Evolutionary conservation across 2,888 invertebrate genomes (phyloP).

Genomic region (Latrodectus hesperus): DNA sequence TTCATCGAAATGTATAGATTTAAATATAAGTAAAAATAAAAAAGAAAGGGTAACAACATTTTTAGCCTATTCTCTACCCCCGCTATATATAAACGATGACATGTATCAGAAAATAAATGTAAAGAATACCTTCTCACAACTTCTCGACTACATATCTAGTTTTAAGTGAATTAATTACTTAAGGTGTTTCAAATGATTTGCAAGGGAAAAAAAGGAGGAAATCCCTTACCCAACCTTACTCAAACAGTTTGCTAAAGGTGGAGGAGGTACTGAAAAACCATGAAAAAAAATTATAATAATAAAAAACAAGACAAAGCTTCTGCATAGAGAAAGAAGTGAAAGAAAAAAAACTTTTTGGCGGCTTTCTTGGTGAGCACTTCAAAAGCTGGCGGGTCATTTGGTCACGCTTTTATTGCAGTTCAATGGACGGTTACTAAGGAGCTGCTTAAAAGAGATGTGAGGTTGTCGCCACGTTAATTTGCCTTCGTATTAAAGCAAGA

Average conservation of each 20-base stretch:
- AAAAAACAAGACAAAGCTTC: not conserved
- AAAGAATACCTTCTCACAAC: too few relatives aligned
- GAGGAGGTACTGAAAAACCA: not conserved
- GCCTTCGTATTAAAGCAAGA: slow-evolving; percentile 25
- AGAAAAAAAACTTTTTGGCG: slow-evolving; percentile 4
- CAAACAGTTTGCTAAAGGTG: slow-evolving; percentile 69
- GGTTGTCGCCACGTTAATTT: slow-evolving; percentile 55
- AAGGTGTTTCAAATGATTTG: slow-evolving; percentile 52
- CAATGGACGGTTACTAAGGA: slow-evolving; percentile 62
- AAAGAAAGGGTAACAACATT: too few relatives aligned
- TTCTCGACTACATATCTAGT: too few relatives aligned
- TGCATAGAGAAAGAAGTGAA: not conserved
- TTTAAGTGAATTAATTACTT: too few relatives aligned
- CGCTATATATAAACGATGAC: too few relatives aligned
- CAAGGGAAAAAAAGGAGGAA: slow-evolving; percentile 32
- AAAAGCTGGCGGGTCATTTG: slow-evolving; percentile 43
- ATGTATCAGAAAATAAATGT: too few relatives aligned
- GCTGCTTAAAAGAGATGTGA: slow-evolving; percentile 22
- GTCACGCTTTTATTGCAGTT: slow-evolving; percentile 61
- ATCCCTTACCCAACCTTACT: slow-evolving; percentile 45
- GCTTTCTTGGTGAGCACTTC: slow-evolving; percentile 30
- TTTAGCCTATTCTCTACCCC: too few relatives aligned
- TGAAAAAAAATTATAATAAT: not conserved
- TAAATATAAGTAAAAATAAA: too few relatives aligned
- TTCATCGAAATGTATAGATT: too few relatives aligned